Conservation (phyloP, 2,113 vertebrate genomes). For the Melanerpes aurifrons region DNA sequence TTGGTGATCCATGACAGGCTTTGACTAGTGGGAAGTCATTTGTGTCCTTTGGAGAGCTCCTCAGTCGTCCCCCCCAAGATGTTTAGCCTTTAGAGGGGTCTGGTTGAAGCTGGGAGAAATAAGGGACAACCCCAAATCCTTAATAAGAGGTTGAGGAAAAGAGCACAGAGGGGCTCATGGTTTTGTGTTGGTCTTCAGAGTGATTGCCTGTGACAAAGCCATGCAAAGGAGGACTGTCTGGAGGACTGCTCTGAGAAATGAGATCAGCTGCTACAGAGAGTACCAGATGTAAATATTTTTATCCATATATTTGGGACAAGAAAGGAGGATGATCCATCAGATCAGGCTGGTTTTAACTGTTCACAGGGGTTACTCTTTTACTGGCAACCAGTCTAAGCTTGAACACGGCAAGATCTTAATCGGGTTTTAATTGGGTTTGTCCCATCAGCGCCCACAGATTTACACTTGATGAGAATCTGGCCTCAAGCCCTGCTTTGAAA, state of each 20-base stretch:
- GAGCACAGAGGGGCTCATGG: neutral
- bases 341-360: neutral
- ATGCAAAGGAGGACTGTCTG: neutral
- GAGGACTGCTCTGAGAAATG: neutral
- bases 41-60: neutral
- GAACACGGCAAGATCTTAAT: neutral
- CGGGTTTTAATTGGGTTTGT: conserved; percentile 37
- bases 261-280: neutral
- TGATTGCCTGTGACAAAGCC: neutral
- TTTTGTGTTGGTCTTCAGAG: neutral
- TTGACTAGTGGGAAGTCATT: neutral
- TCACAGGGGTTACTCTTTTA: neutral
- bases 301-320: neutral
- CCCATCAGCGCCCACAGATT: neutral
- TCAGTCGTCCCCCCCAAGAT: neutral
- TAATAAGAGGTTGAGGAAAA: neutral
- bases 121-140: neutral
- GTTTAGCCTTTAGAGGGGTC: neutral
- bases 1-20: neutral
- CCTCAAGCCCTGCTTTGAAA: neutral
- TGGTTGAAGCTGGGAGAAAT: neutral
- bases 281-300: neutral
- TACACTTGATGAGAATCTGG: neutral
- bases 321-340: neutral
- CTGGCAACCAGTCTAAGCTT: neutral